Evolutionary conservation across 1,140 invertebrate species (phyloP).

Genomic region (Lordiphosa clarofinis): DNA sequence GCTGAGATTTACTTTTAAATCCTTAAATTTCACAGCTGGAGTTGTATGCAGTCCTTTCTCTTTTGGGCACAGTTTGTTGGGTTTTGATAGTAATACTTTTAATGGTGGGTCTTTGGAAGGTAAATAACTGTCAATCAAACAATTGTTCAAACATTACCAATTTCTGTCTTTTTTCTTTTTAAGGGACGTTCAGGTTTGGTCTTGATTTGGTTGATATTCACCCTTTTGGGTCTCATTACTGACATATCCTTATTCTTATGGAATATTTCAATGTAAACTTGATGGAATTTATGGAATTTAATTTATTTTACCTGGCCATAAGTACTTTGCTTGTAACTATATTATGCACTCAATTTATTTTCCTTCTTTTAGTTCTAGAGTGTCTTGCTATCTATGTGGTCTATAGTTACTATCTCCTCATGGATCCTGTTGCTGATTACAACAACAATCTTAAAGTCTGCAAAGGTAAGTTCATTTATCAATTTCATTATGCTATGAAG

Average conservation of each 20-base stretch:
- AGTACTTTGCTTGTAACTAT: constrained; percentile 3
- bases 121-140: background rate
- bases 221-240: constrained; percentile 14
- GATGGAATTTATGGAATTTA: constrained; percentile 12
- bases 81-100: constrained; percentile 23
- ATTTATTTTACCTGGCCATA: constrained; percentile 32
- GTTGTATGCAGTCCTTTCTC: constrained; percentile 8
- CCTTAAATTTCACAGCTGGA: constrained; percentile 10
- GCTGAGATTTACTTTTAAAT: too few species aligned
- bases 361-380: constrained; percentile 20
- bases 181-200: constrained; percentile 14
- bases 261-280: constrained; percentile 16
- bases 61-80: constrained; percentile 30
- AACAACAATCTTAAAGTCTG: background rate
- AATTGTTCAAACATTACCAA: background rate
- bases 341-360: background rate
- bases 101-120: constrained; percentile 33
- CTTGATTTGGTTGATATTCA: constrained; percentile 34
- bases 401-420: constrained; percentile 23
- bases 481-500: too few species aligned
- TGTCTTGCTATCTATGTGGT: constrained; percentile 33
- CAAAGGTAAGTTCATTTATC: background rate
- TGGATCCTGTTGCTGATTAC: background rate
- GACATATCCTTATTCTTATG: constrained; percentile 28
- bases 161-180: background rate